phyloP scores from a whole-genome alignment of 2,113 vertebrate genomes.

The Tenrec ecaudatus region DNA sequence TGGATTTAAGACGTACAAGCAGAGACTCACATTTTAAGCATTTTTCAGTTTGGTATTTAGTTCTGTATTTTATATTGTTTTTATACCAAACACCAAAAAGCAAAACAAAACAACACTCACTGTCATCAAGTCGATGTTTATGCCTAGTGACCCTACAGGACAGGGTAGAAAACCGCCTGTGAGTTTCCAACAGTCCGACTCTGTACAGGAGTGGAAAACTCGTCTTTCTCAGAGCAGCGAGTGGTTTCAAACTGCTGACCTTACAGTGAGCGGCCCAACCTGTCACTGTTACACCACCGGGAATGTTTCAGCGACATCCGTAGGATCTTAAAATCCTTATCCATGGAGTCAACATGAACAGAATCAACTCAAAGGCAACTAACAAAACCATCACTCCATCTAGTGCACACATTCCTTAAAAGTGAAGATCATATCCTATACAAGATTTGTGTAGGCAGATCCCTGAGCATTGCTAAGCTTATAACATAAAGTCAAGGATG shows the following conservation, averaged over 20 bases:
- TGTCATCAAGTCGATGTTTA: constrained; percentile 54
- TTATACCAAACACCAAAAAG: not conserved
- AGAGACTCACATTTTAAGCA: constrained; percentile 2
- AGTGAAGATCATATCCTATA: not conserved
- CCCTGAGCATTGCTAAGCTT: not conserved
- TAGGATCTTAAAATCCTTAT: too few species aligned
- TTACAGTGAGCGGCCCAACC: too few species aligned
- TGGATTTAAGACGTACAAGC: not conserved
- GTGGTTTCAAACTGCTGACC: too few species aligned
- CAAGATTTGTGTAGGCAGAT: not conserved
- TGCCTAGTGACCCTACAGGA: too few species aligned
- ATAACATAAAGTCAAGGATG: not conserved
- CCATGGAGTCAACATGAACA: not conserved
- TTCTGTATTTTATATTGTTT: constrained; percentile 50
- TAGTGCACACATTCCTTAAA: constrained; percentile 21
- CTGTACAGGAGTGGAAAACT: too few species aligned
- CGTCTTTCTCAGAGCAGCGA: too few species aligned
- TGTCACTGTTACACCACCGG: too few species aligned
- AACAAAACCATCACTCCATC: not conserved
- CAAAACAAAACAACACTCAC: too few species aligned
- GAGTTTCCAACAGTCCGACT: too few species aligned
- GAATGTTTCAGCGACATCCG: too few species aligned
- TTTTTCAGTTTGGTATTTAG: not conserved
- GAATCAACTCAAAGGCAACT: not conserved
- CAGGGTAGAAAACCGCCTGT: too few species aligned